Evolutionary conservation across 2,888 invertebrate species (phyloP).

Genomic region (Drosophila birchii): DNA sequence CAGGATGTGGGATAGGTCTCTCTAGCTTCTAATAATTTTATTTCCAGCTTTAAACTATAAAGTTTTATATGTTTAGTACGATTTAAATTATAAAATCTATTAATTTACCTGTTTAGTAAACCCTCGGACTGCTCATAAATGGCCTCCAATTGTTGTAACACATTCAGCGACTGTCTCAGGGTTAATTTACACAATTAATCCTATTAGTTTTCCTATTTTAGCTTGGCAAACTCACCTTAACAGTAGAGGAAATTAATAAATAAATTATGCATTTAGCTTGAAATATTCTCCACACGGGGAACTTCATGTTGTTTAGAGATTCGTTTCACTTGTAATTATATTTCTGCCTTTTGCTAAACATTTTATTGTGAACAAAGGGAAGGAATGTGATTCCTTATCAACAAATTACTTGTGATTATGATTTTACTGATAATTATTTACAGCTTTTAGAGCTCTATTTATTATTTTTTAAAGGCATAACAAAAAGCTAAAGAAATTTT

Average conservation of each 20-base stretch:
- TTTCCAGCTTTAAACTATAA: conserved; percentile 17
- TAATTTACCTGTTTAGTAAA: conserved; percentile 49
- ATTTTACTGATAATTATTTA: conserved; percentile 23
- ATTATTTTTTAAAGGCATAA: neutral
- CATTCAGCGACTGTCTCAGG: conserved; percentile 16
- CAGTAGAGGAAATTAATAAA: neutral
- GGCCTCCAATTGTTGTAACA: conserved; percentile 20
- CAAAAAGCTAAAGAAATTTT: conserved; percentile 20
- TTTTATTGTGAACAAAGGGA: conserved; percentile 21
- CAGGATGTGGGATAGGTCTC: conserved; percentile 47
- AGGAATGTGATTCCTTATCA: conserved; percentile 28
- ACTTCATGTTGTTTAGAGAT: conserved; percentile 24
- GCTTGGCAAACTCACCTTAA: conserved; percentile 2
- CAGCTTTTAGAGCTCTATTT: conserved; percentile 13
- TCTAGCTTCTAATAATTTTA: neutral
- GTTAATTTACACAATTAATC: conserved; percentile 3
- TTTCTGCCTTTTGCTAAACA: conserved; percentile 5
- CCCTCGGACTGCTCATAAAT: conserved; percentile 22
- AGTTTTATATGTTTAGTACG: neutral
- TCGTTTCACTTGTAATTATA: conserved; percentile 22
- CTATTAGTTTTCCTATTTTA: neutral
- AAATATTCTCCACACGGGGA: neutral
- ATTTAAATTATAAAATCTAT: accelerated
- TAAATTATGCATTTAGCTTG: neutral
- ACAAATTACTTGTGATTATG: conserved; percentile 21